Evolutionary conservation across 2,888 invertebrate genomes (phyloP).

Genomic region (Seira ritae): DNA sequence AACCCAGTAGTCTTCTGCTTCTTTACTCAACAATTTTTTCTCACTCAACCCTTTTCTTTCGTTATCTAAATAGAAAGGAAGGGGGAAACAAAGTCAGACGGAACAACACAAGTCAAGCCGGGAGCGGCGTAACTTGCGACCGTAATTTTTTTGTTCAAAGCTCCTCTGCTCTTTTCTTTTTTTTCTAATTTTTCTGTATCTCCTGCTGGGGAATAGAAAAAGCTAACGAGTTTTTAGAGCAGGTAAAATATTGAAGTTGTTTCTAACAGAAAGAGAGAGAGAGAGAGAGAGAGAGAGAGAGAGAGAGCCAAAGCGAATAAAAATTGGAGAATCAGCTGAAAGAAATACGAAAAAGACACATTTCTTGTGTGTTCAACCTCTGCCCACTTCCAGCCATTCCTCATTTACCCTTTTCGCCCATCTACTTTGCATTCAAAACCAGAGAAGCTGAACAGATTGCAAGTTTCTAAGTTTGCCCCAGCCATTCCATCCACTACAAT

Average conservation of each 20-base stretch:
- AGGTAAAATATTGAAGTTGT: conserved; percentile 14
- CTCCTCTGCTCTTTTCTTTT: not conserved
- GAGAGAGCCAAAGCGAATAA: not conserved
- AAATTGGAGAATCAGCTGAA: no score
- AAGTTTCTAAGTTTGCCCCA: no score
- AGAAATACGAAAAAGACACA: not conserved
- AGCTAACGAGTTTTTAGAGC: conserved; percentile 41
- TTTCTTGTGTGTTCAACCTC: conserved; percentile 32
- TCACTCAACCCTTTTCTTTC: not conserved
- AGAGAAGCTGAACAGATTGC: no score
- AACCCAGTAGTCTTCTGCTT: no score
- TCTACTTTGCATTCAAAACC: no score
- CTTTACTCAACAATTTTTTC: no score
- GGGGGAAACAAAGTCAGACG: not conserved
- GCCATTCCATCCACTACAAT: no score
- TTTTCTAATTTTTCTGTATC: not conserved
- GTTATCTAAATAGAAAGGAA: not conserved
- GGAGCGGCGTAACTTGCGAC: no score
- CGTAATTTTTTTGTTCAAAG: no score
- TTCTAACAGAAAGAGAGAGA: not conserved
- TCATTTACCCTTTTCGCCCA: no score
- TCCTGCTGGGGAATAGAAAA: conserved; percentile 39
- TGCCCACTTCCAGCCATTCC: conserved; percentile 1
- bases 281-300: conserved; percentile 17
- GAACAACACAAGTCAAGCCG: no score